A percentile compares a stretch with the other conserved stretches of the same genome.
Conservation (phyloP, 2,888 invertebrate genomes). For the Synanthedon formicaeformis region DNA sequence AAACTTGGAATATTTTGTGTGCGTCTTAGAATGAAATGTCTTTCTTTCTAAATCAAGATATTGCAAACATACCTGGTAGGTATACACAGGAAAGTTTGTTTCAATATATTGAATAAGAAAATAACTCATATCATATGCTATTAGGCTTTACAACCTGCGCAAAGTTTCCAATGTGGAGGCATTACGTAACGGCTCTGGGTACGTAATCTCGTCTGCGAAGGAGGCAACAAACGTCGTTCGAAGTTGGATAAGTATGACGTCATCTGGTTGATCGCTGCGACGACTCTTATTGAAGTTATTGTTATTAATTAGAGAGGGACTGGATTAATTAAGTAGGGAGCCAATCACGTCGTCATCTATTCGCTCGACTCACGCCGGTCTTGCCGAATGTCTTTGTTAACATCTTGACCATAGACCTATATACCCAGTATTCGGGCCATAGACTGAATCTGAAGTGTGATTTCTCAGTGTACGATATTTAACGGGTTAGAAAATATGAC, state of each 20-base stretch:
- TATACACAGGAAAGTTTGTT: too few relatives aligned
- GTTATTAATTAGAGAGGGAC: slow-evolving; percentile 65
- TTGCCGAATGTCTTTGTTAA: slow-evolving; percentile 62
- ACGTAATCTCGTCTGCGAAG: background rate
- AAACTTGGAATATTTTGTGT: too few relatives aligned
- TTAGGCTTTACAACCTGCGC: slow-evolving; percentile 1
- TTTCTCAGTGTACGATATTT: too few relatives aligned
- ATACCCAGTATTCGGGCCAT: too few relatives aligned
- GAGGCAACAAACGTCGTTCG: slow-evolving; percentile 10
- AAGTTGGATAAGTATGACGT: slow-evolving; percentile 28
- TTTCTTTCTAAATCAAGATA: too few relatives aligned
- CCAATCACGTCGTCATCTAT: slow-evolving; percentile 60
- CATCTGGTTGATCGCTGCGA: slow-evolving; percentile 48
- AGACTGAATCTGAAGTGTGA: too few relatives aligned
- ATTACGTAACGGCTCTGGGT: background rate
- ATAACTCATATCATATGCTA: background rate
- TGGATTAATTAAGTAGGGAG: slow-evolving; percentile 66
- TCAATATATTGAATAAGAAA: too few relatives aligned
- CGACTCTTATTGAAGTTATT: slow-evolving; percentile 53
- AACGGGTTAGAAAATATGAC: too few relatives aligned
- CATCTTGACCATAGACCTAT: slow-evolving; percentile 38
- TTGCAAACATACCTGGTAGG: too few relatives aligned
- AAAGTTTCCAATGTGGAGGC: background rate
- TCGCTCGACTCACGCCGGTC: slow-evolving; percentile 45
- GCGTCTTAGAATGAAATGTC: too few relatives aligned